Conservation (phyloP, 2,113 vertebrate genomes). For the Brachirus orientalis region DNA sequence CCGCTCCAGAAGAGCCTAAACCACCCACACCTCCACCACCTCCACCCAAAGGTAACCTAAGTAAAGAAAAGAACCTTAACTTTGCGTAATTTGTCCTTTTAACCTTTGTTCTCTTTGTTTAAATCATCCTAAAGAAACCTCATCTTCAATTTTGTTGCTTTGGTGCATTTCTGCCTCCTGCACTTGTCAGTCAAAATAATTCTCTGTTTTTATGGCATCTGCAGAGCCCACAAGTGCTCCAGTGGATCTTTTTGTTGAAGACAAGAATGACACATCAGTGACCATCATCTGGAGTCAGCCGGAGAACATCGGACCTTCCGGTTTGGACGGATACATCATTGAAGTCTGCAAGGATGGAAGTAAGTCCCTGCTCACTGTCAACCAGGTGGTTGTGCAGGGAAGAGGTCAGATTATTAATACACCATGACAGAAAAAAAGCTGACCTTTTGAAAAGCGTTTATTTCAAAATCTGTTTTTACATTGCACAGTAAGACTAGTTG, state of each 20-base stretch:
- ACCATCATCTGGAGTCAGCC: conserved; percentile 92
- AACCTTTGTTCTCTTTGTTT: too few relatives aligned
- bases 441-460: too few relatives aligned
- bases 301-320: conserved; percentile 76
- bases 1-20: conserved; percentile 77
- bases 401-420: too few relatives aligned
- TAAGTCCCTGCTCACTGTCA: too few relatives aligned
- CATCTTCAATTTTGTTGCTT: conserved; percentile 3
- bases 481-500: neutral
- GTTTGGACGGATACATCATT: conserved; percentile 89
- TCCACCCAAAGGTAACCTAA: conserved; percentile 76
- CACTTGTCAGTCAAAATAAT: neutral
- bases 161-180: neutral
- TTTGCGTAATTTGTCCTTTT: too few relatives aligned
- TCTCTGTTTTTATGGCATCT: neutral
- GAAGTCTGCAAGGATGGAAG: conserved; percentile 91
- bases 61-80: too few relatives aligned
- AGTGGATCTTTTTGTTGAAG: conserved; percentile 85
- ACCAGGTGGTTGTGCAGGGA: too few relatives aligned
- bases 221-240: conserved; percentile 89
- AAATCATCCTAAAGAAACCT: neutral
- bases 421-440: too few relatives aligned
- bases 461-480: neutral
- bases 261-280: conserved; percentile 87
- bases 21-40: conserved; percentile 76